Conservation (phyloP, 2,888 invertebrate genomes). For the Liopterus haemorrhoidalis region DNA sequence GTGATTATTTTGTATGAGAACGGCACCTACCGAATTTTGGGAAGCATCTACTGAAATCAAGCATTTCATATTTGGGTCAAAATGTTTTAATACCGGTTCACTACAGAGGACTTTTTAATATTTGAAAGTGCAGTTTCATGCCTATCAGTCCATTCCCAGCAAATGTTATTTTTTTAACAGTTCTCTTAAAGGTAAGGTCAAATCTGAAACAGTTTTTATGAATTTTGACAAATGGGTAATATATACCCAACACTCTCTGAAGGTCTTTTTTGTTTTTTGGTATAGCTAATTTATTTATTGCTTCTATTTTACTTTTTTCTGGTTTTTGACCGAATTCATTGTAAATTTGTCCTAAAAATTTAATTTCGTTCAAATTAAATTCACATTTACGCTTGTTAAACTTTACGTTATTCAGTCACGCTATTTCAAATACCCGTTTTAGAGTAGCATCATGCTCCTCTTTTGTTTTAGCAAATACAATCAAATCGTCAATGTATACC, state of each 20-base stretch:
- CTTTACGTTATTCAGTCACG: constrained; percentile 15
- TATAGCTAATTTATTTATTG: constrained; percentile 27
- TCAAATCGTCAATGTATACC: constrained; percentile 34
- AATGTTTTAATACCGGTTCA: no score
- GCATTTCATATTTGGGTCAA: no score
- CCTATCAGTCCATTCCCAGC: no score
- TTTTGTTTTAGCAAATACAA: constrained; percentile 28
- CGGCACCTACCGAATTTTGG: no score
- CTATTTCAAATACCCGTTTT: constrained; percentile 24
- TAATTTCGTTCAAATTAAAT: constrained; percentile 21
- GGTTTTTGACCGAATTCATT: constrained; percentile 21
- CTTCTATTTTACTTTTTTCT: constrained; percentile 26
- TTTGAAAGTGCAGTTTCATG: no score
- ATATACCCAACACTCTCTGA: constrained; percentile 33
- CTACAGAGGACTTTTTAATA: no score
- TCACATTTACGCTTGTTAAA: constrained; percentile 29
- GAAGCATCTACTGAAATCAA: no score
- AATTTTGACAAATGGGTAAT: constrained; percentile 33
- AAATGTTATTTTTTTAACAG: constrained; percentile 32
- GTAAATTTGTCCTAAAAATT: constrained; percentile 29
- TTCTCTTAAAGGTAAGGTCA: constrained; percentile 26
- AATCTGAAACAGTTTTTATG: constrained; percentile 31
- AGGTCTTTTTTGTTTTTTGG: constrained; percentile 32
- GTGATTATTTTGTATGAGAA: no score
- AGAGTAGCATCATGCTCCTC: constrained; percentile 31